Conservation (phyloP, 2,113 vertebrate genomes). For the Tichodroma muraria region DNA sequence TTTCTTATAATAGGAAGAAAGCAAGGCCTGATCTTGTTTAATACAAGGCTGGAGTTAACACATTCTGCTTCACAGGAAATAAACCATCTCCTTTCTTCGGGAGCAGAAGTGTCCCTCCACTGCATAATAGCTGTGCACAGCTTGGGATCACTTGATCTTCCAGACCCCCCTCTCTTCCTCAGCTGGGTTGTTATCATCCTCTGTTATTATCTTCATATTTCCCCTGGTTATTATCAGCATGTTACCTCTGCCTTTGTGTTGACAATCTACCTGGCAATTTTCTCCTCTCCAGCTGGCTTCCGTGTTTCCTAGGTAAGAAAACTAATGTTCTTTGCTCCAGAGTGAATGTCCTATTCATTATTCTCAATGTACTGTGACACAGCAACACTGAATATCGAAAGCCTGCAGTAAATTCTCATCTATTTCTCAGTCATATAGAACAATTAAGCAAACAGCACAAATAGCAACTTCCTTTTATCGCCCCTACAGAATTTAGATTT, state of each 20-base stretch:
- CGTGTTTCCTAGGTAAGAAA: neutral
- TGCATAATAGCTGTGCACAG: conserved; percentile 25
- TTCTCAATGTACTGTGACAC: conserved; percentile 16
- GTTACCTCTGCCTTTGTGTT: conserved; percentile 8
- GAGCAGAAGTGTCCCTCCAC: neutral
- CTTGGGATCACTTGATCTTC: conserved; percentile 44
- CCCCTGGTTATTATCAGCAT: conserved; percentile 38
- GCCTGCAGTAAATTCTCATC: neutral
- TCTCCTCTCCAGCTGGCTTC: conserved; percentile 40
- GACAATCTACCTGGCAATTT: conserved; percentile 42
- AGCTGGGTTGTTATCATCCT: conserved; percentile 28
- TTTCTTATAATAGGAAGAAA: neutral
- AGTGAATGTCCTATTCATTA: conserved; percentile 30
- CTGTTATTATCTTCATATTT: conserved; percentile 53
- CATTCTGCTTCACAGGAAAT: neutral
- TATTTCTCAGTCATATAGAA: neutral
- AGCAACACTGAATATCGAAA: neutral
- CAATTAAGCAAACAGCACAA: conserved; percentile 13
- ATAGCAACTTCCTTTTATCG: neutral
- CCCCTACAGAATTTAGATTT: neutral
- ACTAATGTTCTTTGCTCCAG: neutral
- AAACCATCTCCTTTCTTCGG: neutral
- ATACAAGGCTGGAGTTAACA: neutral
- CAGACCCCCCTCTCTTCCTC: neutral
- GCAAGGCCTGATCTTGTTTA: neutral